Conservation (phyloP, 2,113 vertebrate genomes). For the Tretioscincus oriximinensis region DNA sequence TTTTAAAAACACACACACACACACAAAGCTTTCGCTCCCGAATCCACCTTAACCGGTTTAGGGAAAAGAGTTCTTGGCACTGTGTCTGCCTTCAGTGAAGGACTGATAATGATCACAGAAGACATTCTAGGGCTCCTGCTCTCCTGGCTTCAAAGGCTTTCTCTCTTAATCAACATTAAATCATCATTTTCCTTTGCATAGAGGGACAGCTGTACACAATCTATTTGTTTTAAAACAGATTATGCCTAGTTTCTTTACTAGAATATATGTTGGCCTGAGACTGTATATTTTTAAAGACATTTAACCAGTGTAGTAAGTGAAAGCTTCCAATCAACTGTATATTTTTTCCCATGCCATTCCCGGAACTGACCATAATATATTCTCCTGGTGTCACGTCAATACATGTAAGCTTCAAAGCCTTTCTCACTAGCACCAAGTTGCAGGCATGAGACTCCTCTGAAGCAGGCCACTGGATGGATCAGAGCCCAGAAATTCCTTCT, state of each 20-base stretch:
- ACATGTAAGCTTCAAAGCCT: background rate
- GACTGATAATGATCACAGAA: constrained; percentile 81
- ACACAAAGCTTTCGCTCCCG: constrained; percentile 75
- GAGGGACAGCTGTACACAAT: constrained; percentile 81
- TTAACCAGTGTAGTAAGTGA: constrained; percentile 28
- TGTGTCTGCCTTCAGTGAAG: constrained; percentile 75
- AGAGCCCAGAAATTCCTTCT: constrained; percentile 6
- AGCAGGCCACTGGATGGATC: background rate
- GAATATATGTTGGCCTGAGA: constrained; percentile 61
- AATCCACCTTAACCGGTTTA: constrained; percentile 77
- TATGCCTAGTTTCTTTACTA: constrained; percentile 72
- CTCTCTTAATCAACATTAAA: constrained; percentile 83
- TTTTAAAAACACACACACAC: constrained; percentile 68
- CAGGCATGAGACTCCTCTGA: background rate
- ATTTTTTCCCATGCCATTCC: background rate
- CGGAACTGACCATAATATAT: constrained; percentile 15
- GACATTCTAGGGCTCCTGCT: constrained; percentile 74
- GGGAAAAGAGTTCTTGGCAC: constrained; percentile 78
- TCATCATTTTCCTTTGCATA: constrained; percentile 77
- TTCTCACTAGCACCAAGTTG: background rate
- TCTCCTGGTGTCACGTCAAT: constrained; percentile 23
- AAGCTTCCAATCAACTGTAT: constrained; percentile 38
- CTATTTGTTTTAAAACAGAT: constrained; percentile 84
- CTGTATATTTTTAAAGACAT: constrained; percentile 42
- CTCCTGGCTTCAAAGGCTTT: constrained; percentile 77